A percentile compares a stretch with the other conserved stretches of the same genome.
Conservation (phyloP, 2,797 vertebrate genomes). For the Phyllotis vaccarum region DNA sequence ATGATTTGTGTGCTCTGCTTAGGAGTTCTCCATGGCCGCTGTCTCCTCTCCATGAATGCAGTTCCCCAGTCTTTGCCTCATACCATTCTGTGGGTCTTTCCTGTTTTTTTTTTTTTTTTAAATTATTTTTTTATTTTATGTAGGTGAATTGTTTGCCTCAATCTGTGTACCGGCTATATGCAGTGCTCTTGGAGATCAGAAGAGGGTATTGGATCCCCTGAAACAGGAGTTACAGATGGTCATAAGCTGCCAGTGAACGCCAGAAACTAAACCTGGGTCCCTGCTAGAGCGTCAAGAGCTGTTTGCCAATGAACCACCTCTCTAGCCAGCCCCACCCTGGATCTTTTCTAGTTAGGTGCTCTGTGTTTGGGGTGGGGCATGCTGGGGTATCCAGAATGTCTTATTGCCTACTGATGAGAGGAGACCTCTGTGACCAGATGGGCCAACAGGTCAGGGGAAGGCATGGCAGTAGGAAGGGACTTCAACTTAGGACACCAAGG, state of each 20-base stretch:
- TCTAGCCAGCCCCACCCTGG: neutral
- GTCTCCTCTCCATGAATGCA: neutral
- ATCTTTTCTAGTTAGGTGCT: neutral
- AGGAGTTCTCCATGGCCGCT: neutral
- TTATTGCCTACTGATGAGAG: neutral
- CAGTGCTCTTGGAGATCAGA: too few species aligned
- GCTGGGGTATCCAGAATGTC: neutral
- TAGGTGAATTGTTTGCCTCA: too few species aligned
- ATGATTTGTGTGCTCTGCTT: neutral
- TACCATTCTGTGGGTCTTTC: neutral
- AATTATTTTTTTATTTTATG: too few species aligned
- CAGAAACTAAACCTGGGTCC: neutral
- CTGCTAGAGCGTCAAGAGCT: neutral
- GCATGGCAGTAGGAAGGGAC: too few species aligned
- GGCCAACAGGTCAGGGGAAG: neutral
- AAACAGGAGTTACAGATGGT: too few species aligned
- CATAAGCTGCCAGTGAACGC: neutral
- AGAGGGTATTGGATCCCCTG: too few species aligned
- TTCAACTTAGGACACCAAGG: neutral
- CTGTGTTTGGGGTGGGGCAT: neutral
- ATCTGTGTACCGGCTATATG: too few species aligned
- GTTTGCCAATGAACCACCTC: neutral
- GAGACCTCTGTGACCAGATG: neutral
- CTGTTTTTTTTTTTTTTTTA: too few species aligned
- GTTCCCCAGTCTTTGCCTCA: neutral